Evolutionary conservation across 1,140 invertebrate species (phyloP), one percentile per base, ranked within the genome.

Genomic region (Atta colombica): DNA sequence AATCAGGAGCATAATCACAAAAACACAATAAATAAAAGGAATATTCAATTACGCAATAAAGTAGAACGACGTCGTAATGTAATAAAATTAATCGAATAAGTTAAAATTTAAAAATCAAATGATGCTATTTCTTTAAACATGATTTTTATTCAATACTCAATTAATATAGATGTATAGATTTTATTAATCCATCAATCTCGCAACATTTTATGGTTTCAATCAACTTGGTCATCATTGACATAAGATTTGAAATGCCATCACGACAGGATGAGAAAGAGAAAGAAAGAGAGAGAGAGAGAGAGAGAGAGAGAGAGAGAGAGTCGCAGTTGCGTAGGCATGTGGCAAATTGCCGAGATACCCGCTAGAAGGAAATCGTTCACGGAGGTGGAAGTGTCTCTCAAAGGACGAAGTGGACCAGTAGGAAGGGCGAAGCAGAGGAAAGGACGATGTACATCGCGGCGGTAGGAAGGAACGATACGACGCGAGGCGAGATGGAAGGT

Each of bases 261-360:
- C 55, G 58, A 84, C 12, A 65, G 1, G 5, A n/a, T 74, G 85
- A 74, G 65, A 74, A 72, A 72, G 81, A 81, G 63, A 87, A 80
- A 80, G 90, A 88, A 87, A 91, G 89, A 85, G 87, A 53, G 69
- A 31, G 0, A 31, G 28, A 31, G 28, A 28, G 25, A 25, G 25
- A 25, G 25, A 21, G 21, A 21, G 21, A 21, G 28, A 31, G 28
- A 31, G 91, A 88, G 88, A 91, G 89, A 85, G 87, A 53, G 69
- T 77, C 74, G 84, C 85, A 90, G 88, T 63, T 82, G 81, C 82
- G 86, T 85, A 91, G 91, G 93, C 92, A 92, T 93, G 92, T 94
- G 94, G 94, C 94, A 94, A 94, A 94, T 94, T 94, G 94, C 91
- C 90, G 87, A 87, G 87, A 84, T 88, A 88, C 86, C 82, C 84